A percentile compares a stretch with the other conserved stretches of the same genome.
phyloP scores from a whole-genome alignment of 1,140 invertebrate species.

The Belonocnema kinseyi region DNA sequence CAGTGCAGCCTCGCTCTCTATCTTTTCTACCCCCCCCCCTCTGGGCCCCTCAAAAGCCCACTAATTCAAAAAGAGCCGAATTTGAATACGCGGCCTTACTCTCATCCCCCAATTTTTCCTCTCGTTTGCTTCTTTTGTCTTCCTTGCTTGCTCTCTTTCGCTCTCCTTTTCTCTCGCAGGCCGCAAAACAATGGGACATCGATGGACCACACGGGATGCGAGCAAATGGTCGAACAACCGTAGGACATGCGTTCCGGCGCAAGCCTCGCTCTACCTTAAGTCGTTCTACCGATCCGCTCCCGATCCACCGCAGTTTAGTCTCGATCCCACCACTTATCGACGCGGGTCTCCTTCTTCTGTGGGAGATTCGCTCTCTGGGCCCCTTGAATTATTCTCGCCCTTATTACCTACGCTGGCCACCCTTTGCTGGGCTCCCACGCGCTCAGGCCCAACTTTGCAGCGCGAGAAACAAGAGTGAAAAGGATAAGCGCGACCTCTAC shows the following conservation, averaged over 20 bases:
- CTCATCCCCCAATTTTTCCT: slow-evolving; percentile 22
- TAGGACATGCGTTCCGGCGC: slow-evolving; percentile 73
- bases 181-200: slow-evolving; percentile 74
- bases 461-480: background rate
- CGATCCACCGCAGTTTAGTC: slow-evolving; percentile 44
- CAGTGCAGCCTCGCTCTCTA: slow-evolving; percentile 31
- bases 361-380: slow-evolving; percentile 1
- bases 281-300: slow-evolving; percentile 38
- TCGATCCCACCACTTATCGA: slow-evolving; percentile 37
- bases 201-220: slow-evolving; percentile 75
- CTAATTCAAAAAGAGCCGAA: slow-evolving; percentile 62
- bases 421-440: background rate
- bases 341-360: slow-evolving; percentile 21
- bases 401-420: slow-evolving; percentile 9
- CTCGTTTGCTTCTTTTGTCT: slow-evolving; percentile 31
- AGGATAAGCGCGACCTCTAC: background rate
- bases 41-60: slow-evolving; percentile 37
- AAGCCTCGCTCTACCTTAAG: slow-evolving; percentile 42
- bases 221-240: slow-evolving; percentile 76
- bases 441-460: background rate
- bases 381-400: slow-evolving; percentile 43
- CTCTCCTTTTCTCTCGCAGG: slow-evolving; percentile 39
- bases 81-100: slow-evolving; percentile 64
- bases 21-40: slow-evolving; percentile 27
- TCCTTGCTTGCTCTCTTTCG: slow-evolving; percentile 34